phyloP scores from a whole-genome alignment of 1,140 invertebrate species.

The Aphelenchoides fujianensis region DNA sequence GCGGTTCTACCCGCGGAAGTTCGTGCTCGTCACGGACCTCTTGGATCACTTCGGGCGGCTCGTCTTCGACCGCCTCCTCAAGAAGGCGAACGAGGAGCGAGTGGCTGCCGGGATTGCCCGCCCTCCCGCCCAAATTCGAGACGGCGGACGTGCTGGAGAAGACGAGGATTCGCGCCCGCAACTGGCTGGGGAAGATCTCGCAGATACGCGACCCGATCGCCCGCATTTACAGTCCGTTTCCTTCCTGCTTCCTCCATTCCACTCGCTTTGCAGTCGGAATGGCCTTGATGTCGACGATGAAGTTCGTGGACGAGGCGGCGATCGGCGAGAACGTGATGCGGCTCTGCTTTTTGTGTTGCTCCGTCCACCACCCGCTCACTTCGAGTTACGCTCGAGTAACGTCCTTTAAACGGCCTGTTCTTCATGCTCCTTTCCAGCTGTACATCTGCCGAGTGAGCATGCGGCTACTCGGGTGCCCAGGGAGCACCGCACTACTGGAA shows the following conservation, averaged over 20 bases:
- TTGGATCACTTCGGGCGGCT: constrained; percentile 89
- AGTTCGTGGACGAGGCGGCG: constrained; percentile 39
- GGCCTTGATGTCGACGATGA: constrained; percentile 30
- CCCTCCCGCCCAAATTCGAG: constrained; percentile 64
- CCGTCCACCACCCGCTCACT: constrained; percentile 45
- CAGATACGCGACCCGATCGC: constrained; percentile 91
- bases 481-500: constrained; percentile 36
- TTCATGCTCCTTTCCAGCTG: constrained; percentile 42
- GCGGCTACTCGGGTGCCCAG: not conserved
- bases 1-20: constrained; percentile 95
- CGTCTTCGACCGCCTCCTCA: constrained; percentile 80
- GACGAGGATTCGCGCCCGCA: constrained; percentile 91
- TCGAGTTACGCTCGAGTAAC: constrained; percentile 37
- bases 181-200: constrained; percentile 98
- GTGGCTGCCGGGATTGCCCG: constrained; percentile 20
- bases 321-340: constrained; percentile 40
- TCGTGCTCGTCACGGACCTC: constrained; percentile 90
- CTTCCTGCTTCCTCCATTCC: constrained; percentile 1
- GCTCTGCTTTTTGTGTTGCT: constrained; percentile 27
- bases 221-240: constrained; percentile 70
- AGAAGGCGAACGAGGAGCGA: constrained; percentile 69
- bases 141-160: constrained; percentile 76
- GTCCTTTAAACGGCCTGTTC: constrained; percentile 41
- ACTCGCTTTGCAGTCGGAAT: constrained; percentile 24
- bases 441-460: not conserved